Evolutionary conservation across 2,888 invertebrate genomes (phyloP), one percentile per base, ranked within the genome.

Genomic region (Myopa testacea): DNA sequence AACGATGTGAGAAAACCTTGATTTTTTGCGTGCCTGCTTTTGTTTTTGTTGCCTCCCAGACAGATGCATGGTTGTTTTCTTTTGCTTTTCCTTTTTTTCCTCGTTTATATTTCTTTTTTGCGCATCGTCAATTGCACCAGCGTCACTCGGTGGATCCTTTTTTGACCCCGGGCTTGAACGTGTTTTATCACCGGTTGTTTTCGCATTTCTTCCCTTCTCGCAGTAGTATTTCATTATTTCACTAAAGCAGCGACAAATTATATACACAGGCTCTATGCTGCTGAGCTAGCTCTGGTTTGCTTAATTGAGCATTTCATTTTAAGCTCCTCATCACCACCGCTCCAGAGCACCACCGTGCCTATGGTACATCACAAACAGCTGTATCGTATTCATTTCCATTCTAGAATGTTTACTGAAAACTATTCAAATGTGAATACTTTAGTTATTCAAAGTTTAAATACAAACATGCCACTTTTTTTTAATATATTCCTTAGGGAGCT

Each of bases 131-230:
- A 75, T 50, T 75, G 50, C 52, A 34, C 6, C 74, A 37, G 16
- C 52, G n/a, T 16, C 62, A 65, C 63, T 50, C 45, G 63, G 74
- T 50, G 45, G 26, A 63, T 37, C n/a, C 52, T 50, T 52, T 75
- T 67, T 75, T 65, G 37, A 37, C 74, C 74, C 52, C 37, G 74
- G 52, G 38, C 65, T 63, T 65, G 37, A 75, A 65, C 65, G 65
- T 75, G 65, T 67, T 67, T 38, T 65, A 75, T 75, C 74, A 65
- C 12, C 10, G 65, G 16, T 73, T 45, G 38, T 14, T 60, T 60
- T 55, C 37, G 45, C 50, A 50, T 34, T 34, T 34, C 34, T 65
- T 65, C 63, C 6, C 3, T 14, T 26, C 26, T 26, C 26, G 67
- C 7, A 34, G 5, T 37, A 40, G 50, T 26, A 5, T 14, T 50